phyloP scores from a whole-genome alignment of 2,888 invertebrate genomes.

The Lapara coniferarum region DNA sequence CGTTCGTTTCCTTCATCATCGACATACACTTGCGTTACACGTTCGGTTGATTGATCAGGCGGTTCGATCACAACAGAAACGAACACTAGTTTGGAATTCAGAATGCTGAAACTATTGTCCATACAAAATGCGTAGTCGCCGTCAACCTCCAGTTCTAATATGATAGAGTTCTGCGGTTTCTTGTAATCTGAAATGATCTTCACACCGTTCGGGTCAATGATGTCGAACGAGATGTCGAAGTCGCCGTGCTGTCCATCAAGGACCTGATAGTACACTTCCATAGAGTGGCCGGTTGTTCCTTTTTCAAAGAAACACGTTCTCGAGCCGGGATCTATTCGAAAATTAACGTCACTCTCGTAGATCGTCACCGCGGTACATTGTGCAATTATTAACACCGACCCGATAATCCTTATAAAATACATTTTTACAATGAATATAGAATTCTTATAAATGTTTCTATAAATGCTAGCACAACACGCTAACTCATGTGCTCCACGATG shows the following conservation, averaged over 20 bases:
- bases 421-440: conserved; percentile 9
- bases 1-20: conserved; percentile 55
- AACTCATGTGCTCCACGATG: not conserved
- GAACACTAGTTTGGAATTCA: conserved; percentile 91
- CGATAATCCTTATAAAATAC: not conserved
- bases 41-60: conserved; percentile 70
- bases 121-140: conserved; percentile 94
- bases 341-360: conserved; percentile 65
- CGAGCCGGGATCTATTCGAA: conserved; percentile 66
- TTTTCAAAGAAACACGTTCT: conserved; percentile 69
- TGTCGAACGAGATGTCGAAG: conserved; percentile 90
- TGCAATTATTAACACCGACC: conserved; percentile 32
- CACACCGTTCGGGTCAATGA: conserved; percentile 86
- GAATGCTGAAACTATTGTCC: conserved; percentile 92
- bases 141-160: conserved; percentile 81
- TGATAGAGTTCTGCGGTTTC: conserved; percentile 87
- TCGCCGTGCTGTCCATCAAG: conserved; percentile 94
- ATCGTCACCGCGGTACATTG: conserved; percentile 48
- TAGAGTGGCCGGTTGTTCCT: conserved; percentile 62
- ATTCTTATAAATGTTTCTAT: not conserved
- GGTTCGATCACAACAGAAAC: conserved; percentile 89
- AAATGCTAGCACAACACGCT: not conserved
- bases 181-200: conserved; percentile 86
- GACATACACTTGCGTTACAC: conserved; percentile 44
- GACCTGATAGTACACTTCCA: conserved; percentile 79